Percentiles rank a stretch among this genome's conserved stretches.
phyloP scores from a whole-genome alignment of 2,113 vertebrate species.

The Ifrita kowaldi region DNA sequence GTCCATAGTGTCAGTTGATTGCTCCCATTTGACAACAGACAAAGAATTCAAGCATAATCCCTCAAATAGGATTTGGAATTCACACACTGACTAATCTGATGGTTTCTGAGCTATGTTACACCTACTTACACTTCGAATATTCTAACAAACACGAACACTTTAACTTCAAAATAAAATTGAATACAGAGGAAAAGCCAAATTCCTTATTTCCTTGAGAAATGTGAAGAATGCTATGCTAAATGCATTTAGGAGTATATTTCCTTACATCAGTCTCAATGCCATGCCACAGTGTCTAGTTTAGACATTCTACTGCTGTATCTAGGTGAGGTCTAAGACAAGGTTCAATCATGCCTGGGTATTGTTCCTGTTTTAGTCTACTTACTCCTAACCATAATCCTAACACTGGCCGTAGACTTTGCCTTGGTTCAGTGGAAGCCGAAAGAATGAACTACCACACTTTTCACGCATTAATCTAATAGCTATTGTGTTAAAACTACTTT shows the following conservation, averaged over 20 bases:
- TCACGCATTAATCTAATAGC: background rate
- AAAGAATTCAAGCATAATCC: background rate
- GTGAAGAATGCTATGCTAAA: background rate
- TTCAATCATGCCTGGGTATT: background rate
- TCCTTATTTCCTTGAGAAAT: background rate
- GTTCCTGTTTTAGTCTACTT: background rate
- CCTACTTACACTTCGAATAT: background rate
- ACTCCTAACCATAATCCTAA: background rate
- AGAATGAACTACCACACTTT: background rate
- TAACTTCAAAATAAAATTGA: background rate
- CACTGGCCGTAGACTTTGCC: background rate
- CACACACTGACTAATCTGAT: background rate
- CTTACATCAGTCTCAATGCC: background rate
- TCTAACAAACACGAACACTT: background rate
- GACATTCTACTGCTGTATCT: background rate
- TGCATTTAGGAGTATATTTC: background rate
- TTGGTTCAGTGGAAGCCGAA: background rate
- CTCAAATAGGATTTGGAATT: background rate
- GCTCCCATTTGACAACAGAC: background rate
- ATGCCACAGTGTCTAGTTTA: background rate
- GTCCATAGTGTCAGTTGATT: background rate
- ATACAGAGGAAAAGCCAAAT: background rate
- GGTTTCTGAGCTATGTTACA: background rate
- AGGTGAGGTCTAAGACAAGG: background rate
- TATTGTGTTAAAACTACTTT: background rate